These are phyloP conservation scores for Drosophila nigromelanica DNA, from an alignment of 1,140 invertebrate genomes.

Conservation along the genomic window DNA sequence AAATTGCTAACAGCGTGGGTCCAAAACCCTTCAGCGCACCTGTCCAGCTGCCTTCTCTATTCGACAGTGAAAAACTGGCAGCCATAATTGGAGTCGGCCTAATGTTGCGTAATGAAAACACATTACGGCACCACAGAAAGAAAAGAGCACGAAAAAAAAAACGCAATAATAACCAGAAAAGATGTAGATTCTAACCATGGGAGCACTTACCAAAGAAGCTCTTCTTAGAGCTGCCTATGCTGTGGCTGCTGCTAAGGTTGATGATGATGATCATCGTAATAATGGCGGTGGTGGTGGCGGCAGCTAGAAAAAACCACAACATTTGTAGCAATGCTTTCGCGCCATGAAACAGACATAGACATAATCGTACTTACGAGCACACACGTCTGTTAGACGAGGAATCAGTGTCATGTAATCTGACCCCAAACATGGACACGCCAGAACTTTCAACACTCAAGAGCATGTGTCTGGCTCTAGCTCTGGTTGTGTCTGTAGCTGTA, in stretches of 20 bases:
- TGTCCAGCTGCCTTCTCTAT: conserved; percentile 37
- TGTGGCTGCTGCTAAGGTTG: conserved; percentile 6
- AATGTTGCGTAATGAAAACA: conserved; percentile 80
- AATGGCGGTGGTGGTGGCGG: conserved; percentile 23
- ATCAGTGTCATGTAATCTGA: conserved; percentile 82
- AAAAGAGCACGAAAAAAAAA: conserved; percentile 44
- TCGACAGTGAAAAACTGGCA: conserved; percentile 66
- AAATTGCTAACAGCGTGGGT: conserved; percentile 57
- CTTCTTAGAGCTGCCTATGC: conserved; percentile 11
- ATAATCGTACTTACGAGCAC: conserved; percentile 36
- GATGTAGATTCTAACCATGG: conserved; percentile 25
- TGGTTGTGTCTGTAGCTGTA: conserved; percentile 7
- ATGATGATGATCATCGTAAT: conserved; percentile 43
- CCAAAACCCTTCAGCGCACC: conserved; percentile 49
- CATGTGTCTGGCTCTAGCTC: conserved; percentile 6
- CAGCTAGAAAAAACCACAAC: conserved; percentile 38
- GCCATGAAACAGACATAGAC: conserved; percentile 54
- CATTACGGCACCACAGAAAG: conserved; percentile 59
- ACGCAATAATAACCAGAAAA: conserved; percentile 44
- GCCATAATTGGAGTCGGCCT: conserved; percentile 70
- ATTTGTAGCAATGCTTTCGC: conserved; percentile 71
- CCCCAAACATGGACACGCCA: conserved; percentile 81
- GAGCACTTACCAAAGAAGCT: conserved; percentile 30
- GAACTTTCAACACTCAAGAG: conserved; percentile 76
- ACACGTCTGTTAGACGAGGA: conserved; percentile 71